These are phyloP conservation scores for Pseudomyrmex sp. DNA, from an alignment of 1,140 invertebrate genomes.

Conservation along the genomic window DNA sequence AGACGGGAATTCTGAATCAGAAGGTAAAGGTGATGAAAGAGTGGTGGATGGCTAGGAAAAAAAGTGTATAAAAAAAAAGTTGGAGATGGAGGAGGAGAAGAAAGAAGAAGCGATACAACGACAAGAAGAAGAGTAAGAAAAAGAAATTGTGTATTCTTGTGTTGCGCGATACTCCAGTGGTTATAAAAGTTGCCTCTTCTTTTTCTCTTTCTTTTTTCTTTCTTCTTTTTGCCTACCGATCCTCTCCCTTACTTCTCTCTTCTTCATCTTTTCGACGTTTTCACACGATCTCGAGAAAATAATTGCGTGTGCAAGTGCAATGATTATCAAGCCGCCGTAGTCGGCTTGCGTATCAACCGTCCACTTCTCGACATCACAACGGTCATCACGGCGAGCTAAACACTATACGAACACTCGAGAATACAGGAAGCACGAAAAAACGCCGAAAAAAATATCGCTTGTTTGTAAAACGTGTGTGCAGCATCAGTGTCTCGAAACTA, in stretches of 20 bases:
- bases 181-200: constrained; percentile 40
- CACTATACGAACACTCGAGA: too few relatives aligned
- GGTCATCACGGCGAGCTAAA: background rate
- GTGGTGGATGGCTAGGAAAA: constrained; percentile 27
- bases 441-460: too few relatives aligned
- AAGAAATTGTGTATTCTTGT: constrained; percentile 39
- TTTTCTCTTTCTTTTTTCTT: constrained; percentile 29
- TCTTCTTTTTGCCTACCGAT: constrained; percentile 31
- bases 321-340: constrained; percentile 44
- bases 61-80: constrained; percentile 28
- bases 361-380: constrained; percentile 22
- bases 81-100: constrained; percentile 47
- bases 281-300: constrained; percentile 51
- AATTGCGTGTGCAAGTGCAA: constrained; percentile 31
- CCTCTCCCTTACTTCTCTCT: background rate
- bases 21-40: constrained; percentile 54
- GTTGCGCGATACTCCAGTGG: constrained; percentile 39
- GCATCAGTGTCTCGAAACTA: too few relatives aligned
- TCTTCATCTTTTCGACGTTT: constrained; percentile 47
- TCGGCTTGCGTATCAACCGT: constrained; percentile 44
- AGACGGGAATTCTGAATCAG: constrained; percentile 23
- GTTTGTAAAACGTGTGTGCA: too few relatives aligned
- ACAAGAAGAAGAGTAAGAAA: constrained; percentile 51
- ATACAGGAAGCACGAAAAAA: background rate
- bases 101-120: constrained; percentile 10